These are phyloP conservation scores for Schizothorax lantsangensis DNA, from an alignment of 2,797 vertebrate genomes.

Conservation along the genomic window DNA sequence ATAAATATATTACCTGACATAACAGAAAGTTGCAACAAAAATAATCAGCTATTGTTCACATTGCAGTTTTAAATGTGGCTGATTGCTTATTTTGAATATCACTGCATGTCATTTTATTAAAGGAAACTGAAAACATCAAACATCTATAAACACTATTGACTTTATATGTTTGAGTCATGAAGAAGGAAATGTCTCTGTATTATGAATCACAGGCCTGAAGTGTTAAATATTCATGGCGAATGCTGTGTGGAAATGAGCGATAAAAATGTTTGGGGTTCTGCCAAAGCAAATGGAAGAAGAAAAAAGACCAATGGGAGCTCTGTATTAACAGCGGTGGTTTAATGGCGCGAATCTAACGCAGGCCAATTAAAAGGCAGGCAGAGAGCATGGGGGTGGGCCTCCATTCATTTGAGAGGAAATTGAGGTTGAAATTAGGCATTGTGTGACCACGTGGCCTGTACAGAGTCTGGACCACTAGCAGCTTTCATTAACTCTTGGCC, in stretches of 20 bases:
- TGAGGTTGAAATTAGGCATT: slow-evolving; percentile 83
- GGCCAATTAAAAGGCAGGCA: slow-evolving; percentile 79
- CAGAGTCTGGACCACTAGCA: slow-evolving; percentile 71
- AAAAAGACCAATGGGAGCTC: slow-evolving; percentile 47
- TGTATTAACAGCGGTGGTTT: slow-evolving; percentile 77
- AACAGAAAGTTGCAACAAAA: background rate
- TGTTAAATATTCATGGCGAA: slow-evolving; percentile 78
- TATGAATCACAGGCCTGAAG: slow-evolving; percentile 68
- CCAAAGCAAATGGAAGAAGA: slow-evolving; percentile 59
- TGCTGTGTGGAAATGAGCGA: slow-evolving; percentile 63
- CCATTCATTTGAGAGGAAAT: slow-evolving; percentile 82
- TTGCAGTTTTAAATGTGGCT: background rate
- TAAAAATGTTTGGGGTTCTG: slow-evolving; percentile 58
- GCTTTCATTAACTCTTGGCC: slow-evolving; percentile 65
- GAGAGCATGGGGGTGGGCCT: slow-evolving; percentile 72
- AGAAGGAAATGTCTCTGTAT: slow-evolving; percentile 60
- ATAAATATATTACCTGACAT: background rate
- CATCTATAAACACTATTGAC: slow-evolving; percentile 24
- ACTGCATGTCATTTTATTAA: background rate
- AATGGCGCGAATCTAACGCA: slow-evolving; percentile 81
- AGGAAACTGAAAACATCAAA: slow-evolving; percentile 23
- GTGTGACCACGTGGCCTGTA: slow-evolving; percentile 75
- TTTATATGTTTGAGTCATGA: slow-evolving; percentile 36
- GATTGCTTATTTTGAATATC: background rate
- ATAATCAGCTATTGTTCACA: background rate